These are phyloP conservation scores for Chelon auratus DNA, from an alignment of 2,797 vertebrate genomes.

Conservation along the genomic window DNA sequence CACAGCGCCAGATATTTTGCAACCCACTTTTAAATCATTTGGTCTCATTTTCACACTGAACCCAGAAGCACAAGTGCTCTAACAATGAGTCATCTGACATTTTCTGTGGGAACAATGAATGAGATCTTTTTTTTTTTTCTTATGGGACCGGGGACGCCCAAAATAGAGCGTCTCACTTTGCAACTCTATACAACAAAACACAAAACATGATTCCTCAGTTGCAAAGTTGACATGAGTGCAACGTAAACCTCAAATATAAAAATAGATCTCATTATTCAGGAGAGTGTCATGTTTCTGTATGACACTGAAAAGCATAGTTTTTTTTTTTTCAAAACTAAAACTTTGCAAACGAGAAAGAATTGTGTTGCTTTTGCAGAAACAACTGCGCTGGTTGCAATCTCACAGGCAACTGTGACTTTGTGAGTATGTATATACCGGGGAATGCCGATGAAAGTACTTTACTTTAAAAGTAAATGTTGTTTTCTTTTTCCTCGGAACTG, in stretches of 20 bases:
- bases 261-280: not conserved
- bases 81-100: not conserved
- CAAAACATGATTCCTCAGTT: not conserved
- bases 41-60: not conserved
- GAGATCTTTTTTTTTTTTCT: no score
- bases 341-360: not conserved
- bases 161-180: not conserved
- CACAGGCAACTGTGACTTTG: constrained; percentile 1
- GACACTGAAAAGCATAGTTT: not conserved
- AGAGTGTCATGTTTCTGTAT: not conserved
- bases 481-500: not conserved
- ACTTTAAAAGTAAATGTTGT: not conserved
- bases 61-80: not conserved
- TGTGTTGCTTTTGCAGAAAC: not conserved
- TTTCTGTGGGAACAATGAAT: not conserved
- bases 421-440: constrained; percentile 9
- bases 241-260: not conserved
- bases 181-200: not conserved
- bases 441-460: not conserved
- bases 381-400: constrained; percentile 25
- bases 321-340: not conserved
- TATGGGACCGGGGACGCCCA: not conserved
- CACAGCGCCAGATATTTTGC: not conserved
- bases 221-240: not conserved
- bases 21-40: not conserved